Evolutionary conservation across 2,113 vertebrate species (phyloP).

Genomic region (Nettapus auritus): DNA sequence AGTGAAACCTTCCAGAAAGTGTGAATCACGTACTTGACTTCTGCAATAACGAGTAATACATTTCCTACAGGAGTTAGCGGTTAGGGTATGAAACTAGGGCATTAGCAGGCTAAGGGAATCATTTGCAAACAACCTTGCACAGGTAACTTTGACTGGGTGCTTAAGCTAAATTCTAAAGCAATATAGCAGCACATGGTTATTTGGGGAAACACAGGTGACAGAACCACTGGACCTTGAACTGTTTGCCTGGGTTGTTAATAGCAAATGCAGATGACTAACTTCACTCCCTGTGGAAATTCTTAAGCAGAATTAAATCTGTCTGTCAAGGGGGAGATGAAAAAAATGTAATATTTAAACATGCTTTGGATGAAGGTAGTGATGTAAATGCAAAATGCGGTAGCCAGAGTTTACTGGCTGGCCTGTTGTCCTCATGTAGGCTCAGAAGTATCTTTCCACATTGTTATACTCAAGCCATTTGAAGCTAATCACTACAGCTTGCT

Average conservation of each 20-base stretch:
- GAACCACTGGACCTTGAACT: neutral
- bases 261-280: conserved; percentile 6
- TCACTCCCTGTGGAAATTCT: neutral
- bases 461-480: conserved; percentile 2
- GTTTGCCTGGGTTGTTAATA: neutral
- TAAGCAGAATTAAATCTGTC: neutral
- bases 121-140: neutral
- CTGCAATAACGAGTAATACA: conserved; percentile 27
- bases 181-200: neutral
- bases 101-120: neutral
- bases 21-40: conserved; percentile 35
- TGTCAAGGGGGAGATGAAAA: conserved; percentile 13
- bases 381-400: conserved; percentile 1
- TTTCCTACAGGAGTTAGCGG: conserved; percentile 46
- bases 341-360: neutral
- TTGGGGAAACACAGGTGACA: neutral
- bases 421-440: neutral
- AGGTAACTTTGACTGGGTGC: neutral
- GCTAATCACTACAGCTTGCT: neutral
- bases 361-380: neutral
- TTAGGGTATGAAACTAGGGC: neutral
- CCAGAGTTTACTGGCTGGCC: neutral
- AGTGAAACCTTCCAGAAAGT: conserved; percentile 45
- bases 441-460: neutral
- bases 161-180: neutral